Conservation (phyloP, 2,888 invertebrate species). For the Crocallis elinguaria region DNA sequence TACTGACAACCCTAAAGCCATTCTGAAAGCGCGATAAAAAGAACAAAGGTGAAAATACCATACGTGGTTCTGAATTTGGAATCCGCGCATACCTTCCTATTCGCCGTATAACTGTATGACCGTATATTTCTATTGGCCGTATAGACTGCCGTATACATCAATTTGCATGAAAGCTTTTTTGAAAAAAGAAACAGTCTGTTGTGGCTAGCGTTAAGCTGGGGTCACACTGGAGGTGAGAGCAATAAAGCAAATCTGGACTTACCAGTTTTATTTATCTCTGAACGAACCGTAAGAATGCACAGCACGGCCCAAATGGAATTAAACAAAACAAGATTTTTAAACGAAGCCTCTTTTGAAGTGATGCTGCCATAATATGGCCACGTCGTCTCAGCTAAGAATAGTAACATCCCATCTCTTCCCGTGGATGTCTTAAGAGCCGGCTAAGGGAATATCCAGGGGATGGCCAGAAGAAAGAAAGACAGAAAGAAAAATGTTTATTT, state of each 20-base stretch:
- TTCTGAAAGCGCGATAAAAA: conserved; percentile 17
- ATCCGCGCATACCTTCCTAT: conserved; percentile 23
- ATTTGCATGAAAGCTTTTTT: conserved; percentile 12
- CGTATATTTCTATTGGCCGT: conserved; percentile 15
- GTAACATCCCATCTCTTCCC: too few species aligned
- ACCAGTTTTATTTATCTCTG: too few species aligned
- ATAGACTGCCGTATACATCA: conserved; percentile 5
- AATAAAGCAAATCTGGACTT: neutral
- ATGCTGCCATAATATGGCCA: too few species aligned
- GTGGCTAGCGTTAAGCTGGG: conserved; percentile 7
- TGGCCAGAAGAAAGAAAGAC: too few species aligned
- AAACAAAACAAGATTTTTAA: too few species aligned
- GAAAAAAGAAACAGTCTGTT: neutral
- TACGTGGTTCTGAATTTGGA: conserved; percentile 17
- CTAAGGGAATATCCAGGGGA: too few species aligned
- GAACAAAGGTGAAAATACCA: conserved; percentile 25
- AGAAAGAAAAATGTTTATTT: too few species aligned
- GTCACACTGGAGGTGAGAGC: neutral
- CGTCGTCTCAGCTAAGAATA: too few species aligned
- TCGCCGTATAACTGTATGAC: conserved; percentile 2
- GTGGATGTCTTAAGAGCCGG: too few species aligned
- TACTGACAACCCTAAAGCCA: conserved; percentile 26
- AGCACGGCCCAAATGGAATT: too few species aligned
- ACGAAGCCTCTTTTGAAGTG: too few species aligned
- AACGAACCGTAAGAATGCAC: too few species aligned